These are phyloP conservation scores for Luidia sarsii DNA, from an alignment of 53 echinoderm and acorn worm genomes.

Conservation along the genomic window DNA sequence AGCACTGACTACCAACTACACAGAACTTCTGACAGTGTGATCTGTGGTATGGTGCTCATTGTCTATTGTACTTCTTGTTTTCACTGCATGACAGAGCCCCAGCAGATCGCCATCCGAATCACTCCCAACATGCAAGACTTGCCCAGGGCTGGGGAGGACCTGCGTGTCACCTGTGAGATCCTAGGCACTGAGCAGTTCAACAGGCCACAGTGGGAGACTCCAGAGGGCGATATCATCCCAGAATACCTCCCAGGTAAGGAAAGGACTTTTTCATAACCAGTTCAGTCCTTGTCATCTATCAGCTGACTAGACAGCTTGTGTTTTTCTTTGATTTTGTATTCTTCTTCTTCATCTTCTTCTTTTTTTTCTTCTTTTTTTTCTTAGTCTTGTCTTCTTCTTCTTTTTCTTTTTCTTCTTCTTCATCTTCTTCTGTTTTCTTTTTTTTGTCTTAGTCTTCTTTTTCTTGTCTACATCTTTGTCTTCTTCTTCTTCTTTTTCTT, in stretches of 20 bases:
- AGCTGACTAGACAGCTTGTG: too few relatives aligned
- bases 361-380: background rate
- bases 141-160: conserved; percentile 61
- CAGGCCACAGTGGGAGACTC: conserved; percentile 61
- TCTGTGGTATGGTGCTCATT: background rate
- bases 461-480: too few relatives aligned
- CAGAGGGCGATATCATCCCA: conserved; percentile 31
- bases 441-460: too few relatives aligned
- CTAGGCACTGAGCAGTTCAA: conserved; percentile 60
- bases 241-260: conserved; percentile 41
- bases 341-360: too few relatives aligned
- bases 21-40: background rate
- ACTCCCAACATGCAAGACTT: conserved; percentile 58
- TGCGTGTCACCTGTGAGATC: conserved; percentile 78
- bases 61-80: background rate
- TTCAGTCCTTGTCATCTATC: too few relatives aligned
- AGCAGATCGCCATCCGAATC: conserved; percentile 65
- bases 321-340: too few relatives aligned
- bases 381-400: background rate
- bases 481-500: too few relatives aligned
- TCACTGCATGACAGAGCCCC: conserved; percentile 35
- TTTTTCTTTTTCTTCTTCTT: background rate
- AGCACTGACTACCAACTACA: too few relatives aligned
- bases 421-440: too few relatives aligned
- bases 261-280: too few relatives aligned